A percentile compares a stretch with the other conserved stretches of the same genome.
These are phyloP conservation scores for Parnassius glacialis DNA, from an alignment of 2,888 invertebrate species.

Conservation along the genomic window DNA sequence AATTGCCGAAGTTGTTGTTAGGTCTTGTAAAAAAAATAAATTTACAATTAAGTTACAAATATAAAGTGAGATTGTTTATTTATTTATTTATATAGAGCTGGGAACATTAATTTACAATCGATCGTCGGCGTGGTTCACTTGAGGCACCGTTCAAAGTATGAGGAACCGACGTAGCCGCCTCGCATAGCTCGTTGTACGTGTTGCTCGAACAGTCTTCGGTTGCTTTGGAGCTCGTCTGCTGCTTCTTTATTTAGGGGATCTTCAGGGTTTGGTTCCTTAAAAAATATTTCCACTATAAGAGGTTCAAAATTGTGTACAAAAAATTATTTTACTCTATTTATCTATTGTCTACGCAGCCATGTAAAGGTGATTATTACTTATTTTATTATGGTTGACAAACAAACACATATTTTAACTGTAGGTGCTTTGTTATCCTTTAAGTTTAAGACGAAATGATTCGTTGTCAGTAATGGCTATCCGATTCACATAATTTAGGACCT, in stretches of 20 bases:
- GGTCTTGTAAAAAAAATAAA: conserved; percentile 20
- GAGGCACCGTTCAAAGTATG: conserved; percentile 97
- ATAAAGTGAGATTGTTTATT: conserved; percentile 64
- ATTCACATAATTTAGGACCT: too few species aligned
- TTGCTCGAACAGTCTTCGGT: conserved; percentile 95
- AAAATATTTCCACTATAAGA: neutral
- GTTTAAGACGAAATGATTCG: too few species aligned
- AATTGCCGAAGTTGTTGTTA: conserved; percentile 12
- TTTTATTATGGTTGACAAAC: too few species aligned
- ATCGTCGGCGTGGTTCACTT: conserved; percentile 83
- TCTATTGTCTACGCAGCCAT: too few species aligned
- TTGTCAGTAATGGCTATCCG: too few species aligned
- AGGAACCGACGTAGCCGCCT: conserved; percentile 96
- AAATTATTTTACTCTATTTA: too few species aligned
- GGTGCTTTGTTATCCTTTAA: too few species aligned
- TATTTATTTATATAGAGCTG: conserved; percentile 68
- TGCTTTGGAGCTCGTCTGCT: conserved; percentile 97
- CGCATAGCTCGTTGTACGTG: conserved; percentile 98
- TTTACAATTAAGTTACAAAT: conserved; percentile 36
- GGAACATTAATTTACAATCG: conserved; percentile 60
- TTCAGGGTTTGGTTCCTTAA: conserved; percentile 98
- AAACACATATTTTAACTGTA: too few species aligned
- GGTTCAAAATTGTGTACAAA: too few species aligned
- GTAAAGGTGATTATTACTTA: too few species aligned
- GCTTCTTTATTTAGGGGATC: conserved; percentile 99